These are phyloP conservation scores for Solea solea DNA, from an alignment of 2,113 vertebrate species.

Conservation along the genomic window DNA sequence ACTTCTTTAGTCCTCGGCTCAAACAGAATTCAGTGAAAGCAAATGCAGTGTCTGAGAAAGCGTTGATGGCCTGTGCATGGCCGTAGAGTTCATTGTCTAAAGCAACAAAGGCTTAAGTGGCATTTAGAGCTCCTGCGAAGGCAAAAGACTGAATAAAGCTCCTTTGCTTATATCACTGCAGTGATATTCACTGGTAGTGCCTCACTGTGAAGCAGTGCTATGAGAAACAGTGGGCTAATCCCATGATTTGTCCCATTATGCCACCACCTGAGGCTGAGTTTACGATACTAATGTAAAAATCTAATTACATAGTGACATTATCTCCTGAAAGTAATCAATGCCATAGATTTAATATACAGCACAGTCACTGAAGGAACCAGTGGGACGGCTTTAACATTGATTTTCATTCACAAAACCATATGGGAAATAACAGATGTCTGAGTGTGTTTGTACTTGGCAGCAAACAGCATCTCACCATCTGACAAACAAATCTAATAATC, in stretches of 20 bases:
- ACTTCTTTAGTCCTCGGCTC: conserved; percentile 20
- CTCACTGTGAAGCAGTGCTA: conserved; percentile 18
- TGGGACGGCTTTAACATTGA: conserved; percentile 7
- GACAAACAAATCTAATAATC: conserved; percentile 41
- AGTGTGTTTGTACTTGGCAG: not conserved
- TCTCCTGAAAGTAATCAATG: conserved; percentile 11
- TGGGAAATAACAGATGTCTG: not conserved
- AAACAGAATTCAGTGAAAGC: conserved; percentile 28
- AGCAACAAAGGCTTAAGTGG: conserved; percentile 35
- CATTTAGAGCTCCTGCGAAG: conserved; percentile 29
- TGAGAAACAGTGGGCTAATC: conserved; percentile 31
- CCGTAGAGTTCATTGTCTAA: conserved; percentile 44
- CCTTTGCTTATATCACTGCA: conserved; percentile 17
- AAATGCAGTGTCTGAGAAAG: conserved; percentile 27
- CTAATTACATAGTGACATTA: conserved; percentile 7
- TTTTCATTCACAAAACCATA: conserved; percentile 2
- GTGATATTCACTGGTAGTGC: conserved; percentile 32
- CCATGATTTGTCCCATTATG: conserved; percentile 6
- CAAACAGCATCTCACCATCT: conserved; percentile 32
- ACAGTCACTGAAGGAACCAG: not conserved
- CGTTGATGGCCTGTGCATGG: not conserved
- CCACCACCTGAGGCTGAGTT: conserved; percentile 7
- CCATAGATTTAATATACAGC: not conserved
- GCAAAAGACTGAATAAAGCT: conserved; percentile 34
- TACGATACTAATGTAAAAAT: conserved; percentile 5